These are phyloP conservation scores for Chymomyza fuscimana DNA, from an alignment of 2,888 invertebrate species.

Conservation along the genomic window DNA sequence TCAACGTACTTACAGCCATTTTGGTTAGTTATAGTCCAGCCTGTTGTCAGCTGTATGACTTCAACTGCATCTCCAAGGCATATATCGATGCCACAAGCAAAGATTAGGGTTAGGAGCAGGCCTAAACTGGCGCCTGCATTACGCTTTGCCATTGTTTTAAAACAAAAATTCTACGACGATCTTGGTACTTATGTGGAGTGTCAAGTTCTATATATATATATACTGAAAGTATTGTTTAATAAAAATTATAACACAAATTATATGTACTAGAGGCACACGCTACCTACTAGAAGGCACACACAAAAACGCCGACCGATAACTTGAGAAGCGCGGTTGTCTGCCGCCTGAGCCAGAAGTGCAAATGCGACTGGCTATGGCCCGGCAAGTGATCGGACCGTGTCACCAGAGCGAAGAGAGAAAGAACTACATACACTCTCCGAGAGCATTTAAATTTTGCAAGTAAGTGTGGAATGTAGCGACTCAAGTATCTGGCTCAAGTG, in stretches of 20 bases:
- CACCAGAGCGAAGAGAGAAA: slow-evolving; percentile 17
- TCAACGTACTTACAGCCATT: slow-evolving; percentile 64
- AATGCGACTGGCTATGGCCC: slow-evolving; percentile 23
- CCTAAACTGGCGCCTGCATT: slow-evolving; percentile 7
- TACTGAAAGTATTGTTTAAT: background rate
- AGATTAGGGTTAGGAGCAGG: slow-evolving; percentile 22
- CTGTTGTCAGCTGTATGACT: slow-evolving; percentile 55
- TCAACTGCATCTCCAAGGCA: slow-evolving; percentile 59
- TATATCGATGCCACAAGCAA: slow-evolving; percentile 10
- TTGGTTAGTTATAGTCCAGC: slow-evolving; percentile 69
- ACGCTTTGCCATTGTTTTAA: background rate
- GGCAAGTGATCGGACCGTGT: slow-evolving; percentile 27
- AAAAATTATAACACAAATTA: slow-evolving; percentile 18
- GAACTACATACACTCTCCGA: background rate
- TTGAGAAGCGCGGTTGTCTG: slow-evolving; percentile 14
- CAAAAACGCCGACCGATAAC: background rate
- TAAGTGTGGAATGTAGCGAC: background rate
- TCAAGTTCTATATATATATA: background rate
- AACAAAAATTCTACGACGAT: background rate
- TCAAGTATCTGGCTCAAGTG: too few species aligned
- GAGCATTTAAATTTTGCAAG: background rate
- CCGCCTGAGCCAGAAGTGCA: slow-evolving; percentile 28
- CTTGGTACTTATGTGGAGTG: background rate
- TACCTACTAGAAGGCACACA: slow-evolving; percentile 3
- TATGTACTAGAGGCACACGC: slow-evolving; percentile 10